These are phyloP conservation scores for Cephalopachus bancanus DNA, from an alignment of 2,797 vertebrate species.

Conservation along the genomic window DNA sequence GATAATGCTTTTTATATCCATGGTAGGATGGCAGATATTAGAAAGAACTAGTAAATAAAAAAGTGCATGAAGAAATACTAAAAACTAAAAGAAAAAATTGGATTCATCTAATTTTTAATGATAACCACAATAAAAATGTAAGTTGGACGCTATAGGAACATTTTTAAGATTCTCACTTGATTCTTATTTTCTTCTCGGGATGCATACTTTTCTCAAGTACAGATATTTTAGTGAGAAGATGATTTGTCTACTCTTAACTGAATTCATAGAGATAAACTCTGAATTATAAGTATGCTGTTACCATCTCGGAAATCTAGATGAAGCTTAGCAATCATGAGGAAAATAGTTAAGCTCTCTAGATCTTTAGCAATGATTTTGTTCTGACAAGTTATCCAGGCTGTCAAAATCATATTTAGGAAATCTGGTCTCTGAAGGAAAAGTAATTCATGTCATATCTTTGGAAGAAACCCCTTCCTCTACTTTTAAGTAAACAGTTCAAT, in stretches of 20 bases:
- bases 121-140: constrained; percentile 23
- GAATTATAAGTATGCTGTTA: constrained; percentile 21
- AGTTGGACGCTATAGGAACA: not conserved
- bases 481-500: constrained; percentile 36
- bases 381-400: constrained; percentile 53
- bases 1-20: not conserved
- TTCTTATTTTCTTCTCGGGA: constrained; percentile 32
- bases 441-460: constrained; percentile 38
- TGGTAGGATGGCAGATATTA: not conserved
- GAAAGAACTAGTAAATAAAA: not conserved
- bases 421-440: constrained; percentile 69
- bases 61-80: not conserved
- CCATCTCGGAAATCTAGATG: constrained; percentile 30
- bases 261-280: constrained; percentile 43
- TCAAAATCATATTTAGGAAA: constrained; percentile 75
- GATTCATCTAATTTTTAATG: not conserved
- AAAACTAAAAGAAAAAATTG: not conserved
- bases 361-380: constrained; percentile 67
- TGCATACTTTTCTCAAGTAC: not conserved
- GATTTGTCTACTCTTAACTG: constrained; percentile 47
- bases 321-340: constrained; percentile 50
- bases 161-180: constrained; percentile 7
- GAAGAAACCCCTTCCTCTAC: not conserved
- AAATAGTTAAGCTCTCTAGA: constrained; percentile 54
- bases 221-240: constrained; percentile 60